Evolutionary conservation across 2,797 vertebrate genomes (phyloP), one percentile per base, ranked within the genome.

Genomic region (Chelon auratus): DNA sequence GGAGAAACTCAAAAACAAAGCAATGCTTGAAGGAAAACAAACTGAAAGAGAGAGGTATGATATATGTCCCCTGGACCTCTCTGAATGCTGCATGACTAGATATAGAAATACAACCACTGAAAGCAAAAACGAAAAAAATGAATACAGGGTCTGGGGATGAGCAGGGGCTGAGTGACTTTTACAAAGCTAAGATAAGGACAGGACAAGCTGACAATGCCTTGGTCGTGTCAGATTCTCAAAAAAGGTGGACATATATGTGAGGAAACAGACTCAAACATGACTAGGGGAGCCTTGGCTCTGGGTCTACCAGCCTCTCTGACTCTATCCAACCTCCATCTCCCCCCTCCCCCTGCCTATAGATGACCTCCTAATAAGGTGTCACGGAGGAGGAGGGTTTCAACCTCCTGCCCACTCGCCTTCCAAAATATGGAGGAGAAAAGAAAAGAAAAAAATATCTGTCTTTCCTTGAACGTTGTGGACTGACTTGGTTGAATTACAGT

Each of bases 161-260:
- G 15, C n/a, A 18, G 17, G 22, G 14, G 1, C 30, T 5, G 10
- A 9, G 24, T 12, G 51, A 64, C 54, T 26, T 45, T 9, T 26
- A 56, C 30, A 55, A 20, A 55, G 43, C 4, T 17, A 54, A 66
- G 42, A 62, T 56, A 12, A 67, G 58, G 43, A 22, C 8, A 1
- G 0, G 48, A 72, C 5, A 0, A 43, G 26, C 58, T 20, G 47
- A 63, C 48, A 7, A 72, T 22, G 37, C 17, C 40, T 62, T 2
- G 0, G 33, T 36, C 3, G 15, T 20, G 42, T 45, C 30, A 13
- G 52, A 9, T 39, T 11, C 9, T 62, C 20, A 36, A 39, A 37
- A 33, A 18, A 58, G 64, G 58, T 62, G 54, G 72, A 51, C 48
- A 77, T 79, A 81, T 73, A 53, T 58, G 70, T 75, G 64, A 68